A percentile compares a stretch with the other conserved stretches of the same genome.
Evolutionary conservation across 2,888 invertebrate genomes (phyloP).

Genomic region (Formica aserva): DNA sequence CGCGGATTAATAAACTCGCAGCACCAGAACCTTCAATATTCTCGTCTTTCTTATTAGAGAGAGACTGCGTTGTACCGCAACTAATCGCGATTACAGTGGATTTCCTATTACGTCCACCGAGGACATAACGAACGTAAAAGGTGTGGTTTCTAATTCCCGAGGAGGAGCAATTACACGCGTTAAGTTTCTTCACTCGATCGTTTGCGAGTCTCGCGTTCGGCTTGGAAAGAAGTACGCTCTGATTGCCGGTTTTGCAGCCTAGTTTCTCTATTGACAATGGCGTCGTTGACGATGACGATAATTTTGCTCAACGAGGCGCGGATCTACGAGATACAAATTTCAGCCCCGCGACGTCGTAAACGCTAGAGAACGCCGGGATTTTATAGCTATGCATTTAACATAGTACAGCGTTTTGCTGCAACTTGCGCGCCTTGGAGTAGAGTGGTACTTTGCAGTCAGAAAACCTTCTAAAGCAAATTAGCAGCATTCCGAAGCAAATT

Average conservation of each 20-base stretch:
- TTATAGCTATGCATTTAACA: neutral
- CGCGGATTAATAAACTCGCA: neutral
- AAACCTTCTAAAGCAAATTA: neutral
- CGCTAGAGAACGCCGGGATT: neutral
- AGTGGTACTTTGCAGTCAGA: neutral
- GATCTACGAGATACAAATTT: constrained; percentile 9
- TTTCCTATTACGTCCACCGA: constrained; percentile 43
- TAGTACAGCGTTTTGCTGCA: neutral
- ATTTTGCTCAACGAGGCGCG: constrained; percentile 27
- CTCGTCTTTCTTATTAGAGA: neutral
- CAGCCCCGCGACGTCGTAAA: neutral
- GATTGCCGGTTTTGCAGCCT: constrained; percentile 70
- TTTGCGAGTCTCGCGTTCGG: constrained; percentile 50
- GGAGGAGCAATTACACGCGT: constrained; percentile 48
- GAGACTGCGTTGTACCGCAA: neutral
- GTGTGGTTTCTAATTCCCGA: constrained; percentile 56
- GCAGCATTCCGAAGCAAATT: neutral
- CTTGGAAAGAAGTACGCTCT: constrained; percentile 69
- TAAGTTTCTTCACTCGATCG: constrained; percentile 54
- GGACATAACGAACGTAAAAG: constrained; percentile 26
- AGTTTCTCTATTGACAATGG: constrained; percentile 71
- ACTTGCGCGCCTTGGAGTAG: neutral
- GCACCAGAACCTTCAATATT: neutral
- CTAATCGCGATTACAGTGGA: constrained; percentile 27
- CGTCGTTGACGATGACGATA: constrained; percentile 55